Evolutionary conservation across 2,888 invertebrate species (phyloP).

Genomic region (Crepidodera aurea): DNA sequence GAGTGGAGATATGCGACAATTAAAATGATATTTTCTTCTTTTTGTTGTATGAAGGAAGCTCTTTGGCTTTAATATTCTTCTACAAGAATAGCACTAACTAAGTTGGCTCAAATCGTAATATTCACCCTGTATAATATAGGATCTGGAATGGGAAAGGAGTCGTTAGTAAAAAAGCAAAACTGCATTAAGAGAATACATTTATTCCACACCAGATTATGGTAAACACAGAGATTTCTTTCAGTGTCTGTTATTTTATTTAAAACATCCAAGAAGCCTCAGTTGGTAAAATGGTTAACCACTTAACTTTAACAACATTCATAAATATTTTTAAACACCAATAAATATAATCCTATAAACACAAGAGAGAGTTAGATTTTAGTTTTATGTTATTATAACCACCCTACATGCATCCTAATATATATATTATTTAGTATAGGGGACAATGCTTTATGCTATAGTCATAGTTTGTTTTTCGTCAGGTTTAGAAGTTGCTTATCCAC

Average conservation of each 20-base stretch:
- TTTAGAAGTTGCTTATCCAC: slow-evolving; percentile 35
- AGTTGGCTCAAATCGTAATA: too few species aligned
- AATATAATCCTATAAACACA: slow-evolving; percentile 36
- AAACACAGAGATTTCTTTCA: slow-evolving; percentile 33
- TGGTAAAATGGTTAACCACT: slow-evolving; percentile 55
- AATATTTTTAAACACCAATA: slow-evolving; percentile 36
- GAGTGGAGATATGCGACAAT: too few species aligned
- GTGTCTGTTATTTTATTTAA: slow-evolving; percentile 27
- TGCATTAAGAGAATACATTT: slow-evolving; percentile 60
- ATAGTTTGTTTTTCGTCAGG: slow-evolving; percentile 12
- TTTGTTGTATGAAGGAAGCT: too few species aligned
- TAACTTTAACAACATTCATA: slow-evolving; percentile 36
- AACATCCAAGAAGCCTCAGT: slow-evolving; percentile 41
- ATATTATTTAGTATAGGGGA: background rate
- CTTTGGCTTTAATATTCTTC: too few species aligned
- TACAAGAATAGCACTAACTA: too few species aligned
- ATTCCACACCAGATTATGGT: slow-evolving; percentile 47
- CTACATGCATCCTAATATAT: slow-evolving; percentile 17
- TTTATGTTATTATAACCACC: slow-evolving; percentile 40
- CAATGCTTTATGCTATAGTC: slow-evolving; percentile 23
- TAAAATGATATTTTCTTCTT: too few species aligned
- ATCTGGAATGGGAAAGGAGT: too few species aligned
- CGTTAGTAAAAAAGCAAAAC: slow-evolving; percentile 41
- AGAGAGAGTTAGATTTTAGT: slow-evolving; percentile 33
- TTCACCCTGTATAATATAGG: too few species aligned